Evolutionary conservation across 2,888 invertebrate genomes (phyloP), one percentile per base, ranked within the genome.

Genomic region (Xestia ashworthii): DNA sequence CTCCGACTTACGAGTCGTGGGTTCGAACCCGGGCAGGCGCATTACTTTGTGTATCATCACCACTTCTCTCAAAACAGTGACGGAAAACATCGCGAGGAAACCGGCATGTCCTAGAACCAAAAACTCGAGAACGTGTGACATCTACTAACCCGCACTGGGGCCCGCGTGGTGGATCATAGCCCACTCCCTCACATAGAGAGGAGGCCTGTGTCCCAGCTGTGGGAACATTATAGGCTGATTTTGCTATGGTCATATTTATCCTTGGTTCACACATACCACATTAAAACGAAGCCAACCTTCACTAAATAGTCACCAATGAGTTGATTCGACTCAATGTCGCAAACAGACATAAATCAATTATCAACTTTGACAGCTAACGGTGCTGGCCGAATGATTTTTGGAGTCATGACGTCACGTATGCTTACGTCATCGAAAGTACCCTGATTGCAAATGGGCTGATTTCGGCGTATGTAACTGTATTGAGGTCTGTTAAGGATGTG

Each of bases 291-390:
- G 14, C 38, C 67, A 86, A 74, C 83, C 86, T 86, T 79, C 72
- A 86, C 5, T 58, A 62, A 77, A 72, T 44, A 79, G 38, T 70
- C 76, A 71, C 66, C 82, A 84, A 83, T 81, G 88, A 79, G 76
- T 71, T 76, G 71, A 82, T 80, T 87, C 62, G 32, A 74, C 70
- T 76, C 81, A 84, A 87, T 89, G 87, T 86, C 82, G 76, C 83
- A 80, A 86, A 74, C 62, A 65, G 60, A 64, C 77, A 71, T 87
- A 88, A 89, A 88, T 89, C 86, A 85, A 88, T 89, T 88, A 80
- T 78, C 62, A 48, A 64, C 70, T 82, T 77, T 83, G 86, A 88
- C 89, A 88, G 83, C 69, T 86, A 85, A 88, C 87, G 80, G 88
- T 77, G 76, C 66, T 80, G 71, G 70, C 50, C 69, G 68, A 82